A percentile compares a stretch with the other conserved stretches of the same genome.
Conservation (phyloP, 2,888 invertebrate species). For the Hipparchia sbordonii region DNA sequence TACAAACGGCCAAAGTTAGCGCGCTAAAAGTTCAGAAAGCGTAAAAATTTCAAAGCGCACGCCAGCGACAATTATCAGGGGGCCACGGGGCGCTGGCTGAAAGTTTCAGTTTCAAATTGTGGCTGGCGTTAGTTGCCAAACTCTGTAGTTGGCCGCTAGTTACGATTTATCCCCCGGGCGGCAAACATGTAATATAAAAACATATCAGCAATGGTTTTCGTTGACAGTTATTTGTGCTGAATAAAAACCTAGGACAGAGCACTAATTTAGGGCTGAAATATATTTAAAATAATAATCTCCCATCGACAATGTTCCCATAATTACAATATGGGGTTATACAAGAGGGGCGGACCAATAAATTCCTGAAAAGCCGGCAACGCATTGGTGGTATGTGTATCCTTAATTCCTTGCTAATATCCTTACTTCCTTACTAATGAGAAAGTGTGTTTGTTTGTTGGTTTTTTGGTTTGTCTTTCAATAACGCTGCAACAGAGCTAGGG, state of each 20-base stretch:
- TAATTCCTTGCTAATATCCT: too few species aligned
- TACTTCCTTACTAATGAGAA: too few species aligned
- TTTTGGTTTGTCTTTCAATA: too few species aligned
- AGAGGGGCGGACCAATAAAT: too few species aligned
- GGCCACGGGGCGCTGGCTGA: slow-evolving; percentile 28
- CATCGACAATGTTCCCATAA: too few species aligned
- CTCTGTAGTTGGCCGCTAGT: slow-evolving; percentile 19
- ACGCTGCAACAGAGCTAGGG: too few species aligned
- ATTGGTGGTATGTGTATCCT: too few species aligned
- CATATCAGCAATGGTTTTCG: neutral
- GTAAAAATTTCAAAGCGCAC: slow-evolving; percentile 30
- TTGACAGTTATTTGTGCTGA: neutral
- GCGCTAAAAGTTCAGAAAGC: slow-evolving; percentile 14
- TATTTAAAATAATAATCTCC: too few species aligned
- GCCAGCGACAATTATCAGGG: slow-evolving; percentile 36
- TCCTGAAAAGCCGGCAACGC: too few species aligned
- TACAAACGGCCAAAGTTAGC: slow-evolving; percentile 7
- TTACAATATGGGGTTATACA: too few species aligned
- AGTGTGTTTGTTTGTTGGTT: too few species aligned
- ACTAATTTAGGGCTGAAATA: too few species aligned
- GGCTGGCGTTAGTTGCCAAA: slow-evolving; percentile 31
- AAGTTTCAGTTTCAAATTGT: slow-evolving; percentile 34
- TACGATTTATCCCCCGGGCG: slow-evolving; percentile 19
- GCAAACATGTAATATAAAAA: slow-evolving; percentile 8
- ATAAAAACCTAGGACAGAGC: neutral